Evolutionary conservation across 2,888 invertebrate species (phyloP), one percentile per base, ranked within the genome.

Genomic region (Drosophila mercatorum): DNA sequence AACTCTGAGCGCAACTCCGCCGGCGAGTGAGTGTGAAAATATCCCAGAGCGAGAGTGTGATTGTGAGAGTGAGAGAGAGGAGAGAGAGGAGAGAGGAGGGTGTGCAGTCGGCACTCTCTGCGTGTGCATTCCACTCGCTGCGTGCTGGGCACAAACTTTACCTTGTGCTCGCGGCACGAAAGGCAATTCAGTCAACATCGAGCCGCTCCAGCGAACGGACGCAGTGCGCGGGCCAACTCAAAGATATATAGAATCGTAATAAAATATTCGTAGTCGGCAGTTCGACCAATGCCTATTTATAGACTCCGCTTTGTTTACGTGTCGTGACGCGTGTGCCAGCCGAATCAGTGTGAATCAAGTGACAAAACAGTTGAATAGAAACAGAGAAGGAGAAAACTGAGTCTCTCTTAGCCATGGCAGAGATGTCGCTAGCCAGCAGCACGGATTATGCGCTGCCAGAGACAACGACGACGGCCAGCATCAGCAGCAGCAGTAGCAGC

Each of bases 171-270:
- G 61, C 67, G 5, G 47, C 22, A 14, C 22, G 40, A 75, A 55
- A 75, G 79, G 22, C 44, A 68, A 79, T 68, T 88, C 69, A 86
- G 83, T 88, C 83, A 72, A 73, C 75, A 64, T 70, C 80, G 69
- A 84, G 64, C 79, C 83, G 85, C 72, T 74, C 44, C 68, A 80
- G 80, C 68, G 81, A 78, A 83, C 81, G 89, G 89, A 83, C 80
- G 78, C 60, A 59, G 41, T 63, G 68, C 51, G 78, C 81, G 79
- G 59, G 58, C 31, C 41, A 60, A 34, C 14, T 17, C 14, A 49
- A 59, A 36, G 52, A n/a, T 3, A 11, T 5, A 22, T 2, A 22
- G 2, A 22, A 44, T 22, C 10, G 6, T 1, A 41, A 43, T n/a
- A 11, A 5, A 64, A 53, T 36, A 51, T 51, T 51, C 51, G 51